These are phyloP conservation scores for Columba guinea DNA, from an alignment of 2,797 vertebrate genomes.

Conservation along the genomic window DNA sequence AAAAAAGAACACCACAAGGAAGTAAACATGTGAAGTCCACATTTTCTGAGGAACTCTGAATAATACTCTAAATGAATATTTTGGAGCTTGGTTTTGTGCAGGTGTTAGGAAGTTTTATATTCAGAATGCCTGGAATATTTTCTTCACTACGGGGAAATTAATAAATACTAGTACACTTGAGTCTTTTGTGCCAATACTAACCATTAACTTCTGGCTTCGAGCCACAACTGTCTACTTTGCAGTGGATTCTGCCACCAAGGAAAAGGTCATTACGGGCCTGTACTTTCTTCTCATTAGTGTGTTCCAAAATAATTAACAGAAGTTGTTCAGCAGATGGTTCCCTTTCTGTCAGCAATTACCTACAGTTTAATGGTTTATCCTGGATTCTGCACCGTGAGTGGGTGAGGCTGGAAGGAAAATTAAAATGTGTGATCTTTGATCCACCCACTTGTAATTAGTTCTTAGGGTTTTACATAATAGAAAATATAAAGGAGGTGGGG, in stretches of 20 bases:
- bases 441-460: constrained; percentile 79
- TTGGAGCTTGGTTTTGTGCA: constrained; percentile 77
- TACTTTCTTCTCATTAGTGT: constrained; percentile 72
- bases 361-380: constrained; percentile 80
- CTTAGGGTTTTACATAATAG: constrained; percentile 76
- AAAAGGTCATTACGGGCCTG: constrained; percentile 77
- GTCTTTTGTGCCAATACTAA: constrained; percentile 80
- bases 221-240: constrained; percentile 75
- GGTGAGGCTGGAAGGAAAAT: constrained; percentile 81
- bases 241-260: constrained; percentile 78
- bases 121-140: constrained; percentile 81
- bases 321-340: constrained; percentile 87
- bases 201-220: constrained; percentile 78
- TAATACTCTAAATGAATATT: constrained; percentile 74
- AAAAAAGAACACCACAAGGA: constrained; percentile 65
- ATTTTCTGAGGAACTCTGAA: constrained; percentile 74
- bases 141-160: constrained; percentile 78
- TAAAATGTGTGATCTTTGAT: constrained; percentile 77
- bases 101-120: constrained; percentile 81
- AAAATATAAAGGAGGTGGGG: constrained; percentile 63
- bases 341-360: constrained; percentile 87
- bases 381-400: constrained; percentile 81
- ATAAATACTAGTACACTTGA: constrained; percentile 69
- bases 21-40: constrained; percentile 69
- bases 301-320: constrained; percentile 82